Evolutionary conservation across 2,888 invertebrate species (phyloP).

Genomic region (Cistogaster globosa): DNA sequence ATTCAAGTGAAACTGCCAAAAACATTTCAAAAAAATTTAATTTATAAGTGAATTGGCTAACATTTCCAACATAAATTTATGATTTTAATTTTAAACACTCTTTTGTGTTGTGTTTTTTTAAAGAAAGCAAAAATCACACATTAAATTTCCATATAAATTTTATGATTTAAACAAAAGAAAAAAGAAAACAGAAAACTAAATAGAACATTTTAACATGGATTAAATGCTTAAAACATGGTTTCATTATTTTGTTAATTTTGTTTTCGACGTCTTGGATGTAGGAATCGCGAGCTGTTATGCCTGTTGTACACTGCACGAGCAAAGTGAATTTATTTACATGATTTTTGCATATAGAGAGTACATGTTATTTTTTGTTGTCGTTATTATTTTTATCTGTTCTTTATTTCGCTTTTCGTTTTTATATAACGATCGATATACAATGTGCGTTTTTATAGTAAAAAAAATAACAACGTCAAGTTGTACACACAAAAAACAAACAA

Average conservation of each 20-base stretch:
- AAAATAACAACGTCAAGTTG: slow-evolving; percentile 48
- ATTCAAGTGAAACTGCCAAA: slow-evolving; percentile 69
- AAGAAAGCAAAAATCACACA: slow-evolving; percentile 17
- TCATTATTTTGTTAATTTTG: slow-evolving; percentile 43
- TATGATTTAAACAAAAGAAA: slow-evolving; percentile 7
- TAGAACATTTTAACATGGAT: slow-evolving; percentile 52
- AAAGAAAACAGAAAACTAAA: slow-evolving; percentile 12
- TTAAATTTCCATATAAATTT: slow-evolving; percentile 52
- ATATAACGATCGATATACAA: slow-evolving; percentile 64
- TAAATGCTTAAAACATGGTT: slow-evolving; percentile 22
- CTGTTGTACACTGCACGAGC: slow-evolving; percentile 32
- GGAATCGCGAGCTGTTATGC: slow-evolving; percentile 44
- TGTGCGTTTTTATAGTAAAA: slow-evolving; percentile 65
- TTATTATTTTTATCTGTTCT: slow-evolving; percentile 10
- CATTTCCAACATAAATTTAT: slow-evolving; percentile 60
- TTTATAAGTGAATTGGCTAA: slow-evolving; percentile 55
- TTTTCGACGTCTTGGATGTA: slow-evolving; percentile 11
- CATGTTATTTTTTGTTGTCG: slow-evolving; percentile 3
- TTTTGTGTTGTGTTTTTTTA: slow-evolving; percentile 10
- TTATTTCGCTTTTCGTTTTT: slow-evolving; percentile 36
- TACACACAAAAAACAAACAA: slow-evolving; percentile 71
- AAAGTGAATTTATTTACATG: slow-evolving; percentile 9
- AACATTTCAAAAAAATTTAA: slow-evolving; percentile 48
- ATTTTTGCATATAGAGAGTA: slow-evolving; percentile 19
- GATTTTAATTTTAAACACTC: slow-evolving; percentile 4